Percentiles rank a stretch among this genome's conserved stretches.
Evolutionary conservation across 2,797 vertebrate species (phyloP).

Genomic region (Pagetopsis macropterus): DNA sequence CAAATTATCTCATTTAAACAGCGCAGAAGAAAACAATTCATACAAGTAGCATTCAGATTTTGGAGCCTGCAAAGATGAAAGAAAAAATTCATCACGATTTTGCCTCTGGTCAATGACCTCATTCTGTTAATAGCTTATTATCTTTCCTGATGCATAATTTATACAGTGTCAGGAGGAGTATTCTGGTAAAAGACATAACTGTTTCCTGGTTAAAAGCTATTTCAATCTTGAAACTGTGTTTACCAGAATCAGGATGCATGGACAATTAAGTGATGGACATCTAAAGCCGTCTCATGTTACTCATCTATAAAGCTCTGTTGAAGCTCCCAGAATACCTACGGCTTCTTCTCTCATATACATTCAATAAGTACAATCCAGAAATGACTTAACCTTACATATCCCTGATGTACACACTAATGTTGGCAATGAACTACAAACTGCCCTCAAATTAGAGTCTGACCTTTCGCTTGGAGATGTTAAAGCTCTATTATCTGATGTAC

Average conservation of each 20-base stretch:
- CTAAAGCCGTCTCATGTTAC: too few species aligned
- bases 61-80: conserved; percentile 66
- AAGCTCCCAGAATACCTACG: too few species aligned
- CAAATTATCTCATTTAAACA: conserved; percentile 79
- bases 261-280: conserved; percentile 22
- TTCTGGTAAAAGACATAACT: conserved; percentile 32
- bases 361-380: too few species aligned
- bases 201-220: conserved; percentile 28
- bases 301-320: too few species aligned
- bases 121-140: conserved; percentile 68
- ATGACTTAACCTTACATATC: too few species aligned
- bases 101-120: conserved; percentile 55
- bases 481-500: not conserved
- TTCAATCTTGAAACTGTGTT: not conserved
- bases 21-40: conserved; percentile 64
- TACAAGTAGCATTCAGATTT: conserved; percentile 66
- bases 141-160: conserved; percentile 56
- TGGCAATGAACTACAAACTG: not conserved
- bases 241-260: not conserved
- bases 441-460: not conserved
- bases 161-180: conserved; percentile 42
- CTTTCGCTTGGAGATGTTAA: not conserved
- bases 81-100: conserved; percentile 66
- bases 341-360: too few species aligned
- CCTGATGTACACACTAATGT: too few species aligned